Evolutionary conservation across 2,797 vertebrate genomes (phyloP).

Genomic region (Sebastes itinus): DNA sequence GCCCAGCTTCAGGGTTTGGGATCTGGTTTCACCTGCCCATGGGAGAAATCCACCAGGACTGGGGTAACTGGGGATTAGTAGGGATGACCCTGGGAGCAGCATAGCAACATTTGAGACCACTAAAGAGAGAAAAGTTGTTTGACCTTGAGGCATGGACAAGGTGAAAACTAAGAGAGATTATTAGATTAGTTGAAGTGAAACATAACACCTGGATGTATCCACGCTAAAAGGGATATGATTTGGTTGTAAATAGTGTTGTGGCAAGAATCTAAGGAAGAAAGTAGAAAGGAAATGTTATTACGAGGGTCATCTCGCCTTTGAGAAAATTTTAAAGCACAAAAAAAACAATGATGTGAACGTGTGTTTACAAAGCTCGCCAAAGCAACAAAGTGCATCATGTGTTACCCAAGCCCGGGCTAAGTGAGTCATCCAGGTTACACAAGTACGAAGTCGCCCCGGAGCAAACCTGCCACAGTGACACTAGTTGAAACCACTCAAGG

Average conservation of each 20-base stretch:
- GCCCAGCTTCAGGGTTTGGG: conserved; percentile 89
- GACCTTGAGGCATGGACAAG: conserved; percentile 86
- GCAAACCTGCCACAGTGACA: conserved; percentile 58
- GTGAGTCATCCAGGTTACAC: conserved; percentile 70
- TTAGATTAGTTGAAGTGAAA: conserved; percentile 85
- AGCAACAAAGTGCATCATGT: conserved; percentile 41
- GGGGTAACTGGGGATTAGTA: conserved; percentile 91
- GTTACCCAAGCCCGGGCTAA: conserved; percentile 50
- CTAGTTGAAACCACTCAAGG: conserved; percentile 75
- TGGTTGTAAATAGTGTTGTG: conserved; percentile 30
- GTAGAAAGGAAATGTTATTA: background rate
- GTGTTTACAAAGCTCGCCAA: conserved; percentile 25
- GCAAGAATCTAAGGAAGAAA: conserved; percentile 7
- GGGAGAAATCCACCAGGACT: conserved; percentile 86
- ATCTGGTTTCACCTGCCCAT: conserved; percentile 92
- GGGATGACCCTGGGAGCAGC: conserved; percentile 89
- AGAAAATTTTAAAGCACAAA: background rate
- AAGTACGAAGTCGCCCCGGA: conserved; percentile 54
- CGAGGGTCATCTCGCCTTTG: background rate
- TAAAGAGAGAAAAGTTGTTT: conserved; percentile 90
- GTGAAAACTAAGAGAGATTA: conserved; percentile 87
- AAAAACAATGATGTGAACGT: background rate
- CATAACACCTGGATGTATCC: conserved; percentile 69
- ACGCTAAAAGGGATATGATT: conserved; percentile 40
- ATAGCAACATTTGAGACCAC: conserved; percentile 93